These are phyloP conservation scores for Siderastrea siderea DNA, from an alignment of 92 coral and sea anemone genomes.

Conservation along the genomic window DNA sequence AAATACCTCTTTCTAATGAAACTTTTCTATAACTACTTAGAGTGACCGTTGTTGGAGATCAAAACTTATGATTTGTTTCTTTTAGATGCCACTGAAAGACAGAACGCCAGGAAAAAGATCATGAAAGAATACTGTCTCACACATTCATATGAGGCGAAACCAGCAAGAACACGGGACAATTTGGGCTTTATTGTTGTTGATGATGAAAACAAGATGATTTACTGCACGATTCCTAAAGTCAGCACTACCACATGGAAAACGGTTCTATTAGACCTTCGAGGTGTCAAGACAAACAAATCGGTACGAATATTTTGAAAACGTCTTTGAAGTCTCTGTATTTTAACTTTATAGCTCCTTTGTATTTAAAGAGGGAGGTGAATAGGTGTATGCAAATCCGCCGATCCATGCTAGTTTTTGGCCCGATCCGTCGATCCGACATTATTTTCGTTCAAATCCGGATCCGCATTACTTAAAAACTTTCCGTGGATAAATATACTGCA, in stretches of 20 bases:
- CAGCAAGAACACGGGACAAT: not conserved
- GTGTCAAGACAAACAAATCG: not conserved
- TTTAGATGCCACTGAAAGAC: not conserved
- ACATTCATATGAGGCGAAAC: slow-evolving; percentile 2
- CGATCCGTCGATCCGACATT: too few relatives aligned
- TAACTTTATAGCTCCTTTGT: too few relatives aligned
- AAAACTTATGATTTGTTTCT: not conserved
- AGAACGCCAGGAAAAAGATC: slow-evolving; percentile 8
- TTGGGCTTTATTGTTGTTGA: not conserved
- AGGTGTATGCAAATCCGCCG: too few relatives aligned
- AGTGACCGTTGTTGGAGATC: too few relatives aligned
- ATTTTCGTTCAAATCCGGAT: too few relatives aligned
- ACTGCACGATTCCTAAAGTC: slow-evolving; percentile 32
- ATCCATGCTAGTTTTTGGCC: too few relatives aligned
- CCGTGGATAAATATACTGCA: too few relatives aligned
- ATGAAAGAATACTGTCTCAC: slow-evolving; percentile 14
- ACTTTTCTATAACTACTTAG: too few relatives aligned
- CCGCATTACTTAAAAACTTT: too few relatives aligned
- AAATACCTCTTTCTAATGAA: too few relatives aligned
- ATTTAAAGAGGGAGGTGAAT: too few relatives aligned
- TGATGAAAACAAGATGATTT: slow-evolving; percentile 19
- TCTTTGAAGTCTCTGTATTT: not conserved
- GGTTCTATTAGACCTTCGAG: not conserved
- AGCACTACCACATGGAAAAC: slow-evolving; percentile 19
- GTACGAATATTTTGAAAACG: not conserved